phyloP scores from a whole-genome alignment of 2,888 invertebrate species.

The Hydrotaea diabolus region DNA sequence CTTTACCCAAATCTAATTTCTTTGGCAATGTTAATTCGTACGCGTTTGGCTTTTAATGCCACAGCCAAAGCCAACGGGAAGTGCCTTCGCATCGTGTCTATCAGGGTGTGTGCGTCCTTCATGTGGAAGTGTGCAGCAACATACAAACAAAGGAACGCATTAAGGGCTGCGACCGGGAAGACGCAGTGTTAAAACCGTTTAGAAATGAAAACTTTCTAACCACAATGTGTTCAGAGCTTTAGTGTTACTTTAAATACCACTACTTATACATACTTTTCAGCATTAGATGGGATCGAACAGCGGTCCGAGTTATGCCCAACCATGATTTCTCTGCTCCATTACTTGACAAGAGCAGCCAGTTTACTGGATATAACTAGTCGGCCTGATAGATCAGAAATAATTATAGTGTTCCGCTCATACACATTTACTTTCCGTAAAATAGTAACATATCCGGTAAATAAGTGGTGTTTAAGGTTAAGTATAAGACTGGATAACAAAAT shows the following conservation, averaged over 20 bases:
- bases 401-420: too few relatives aligned
- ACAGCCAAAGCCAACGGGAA: conserved; percentile 19
- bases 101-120: not conserved
- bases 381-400: too few relatives aligned
- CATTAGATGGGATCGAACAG: not conserved
- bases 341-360: too few relatives aligned
- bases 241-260: conserved; percentile 65
- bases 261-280: conserved; percentile 54
- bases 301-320: too few relatives aligned
- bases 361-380: too few relatives aligned
- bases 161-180: not conserved
- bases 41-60: conserved; percentile 37
- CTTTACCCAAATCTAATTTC: conserved; percentile 39
- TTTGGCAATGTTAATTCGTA: conserved; percentile 39
- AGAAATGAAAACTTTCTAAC: conserved; percentile 64
- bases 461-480: too few relatives aligned
- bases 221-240: conserved; percentile 63
- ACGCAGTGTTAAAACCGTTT: conserved; percentile 57
- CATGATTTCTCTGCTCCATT: too few relatives aligned
- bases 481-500: too few relatives aligned
- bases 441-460: too few relatives aligned
- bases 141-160: not conserved
- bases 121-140: not conserved
- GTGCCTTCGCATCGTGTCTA: not conserved
- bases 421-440: too few relatives aligned